Evolutionary conservation across 2,113 vertebrate species (phyloP).

Genomic region (Clarias batrachus): DNA sequence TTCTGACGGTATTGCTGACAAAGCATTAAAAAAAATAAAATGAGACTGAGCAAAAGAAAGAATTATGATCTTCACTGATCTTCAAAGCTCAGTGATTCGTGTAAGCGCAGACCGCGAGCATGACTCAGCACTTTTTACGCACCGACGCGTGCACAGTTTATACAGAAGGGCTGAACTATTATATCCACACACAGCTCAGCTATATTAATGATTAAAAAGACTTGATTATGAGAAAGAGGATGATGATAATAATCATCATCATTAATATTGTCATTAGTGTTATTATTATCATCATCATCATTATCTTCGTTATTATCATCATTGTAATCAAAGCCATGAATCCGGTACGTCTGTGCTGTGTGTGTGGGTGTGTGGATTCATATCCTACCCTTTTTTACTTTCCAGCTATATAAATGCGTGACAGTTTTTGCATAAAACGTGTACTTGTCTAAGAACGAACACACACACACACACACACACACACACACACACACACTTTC

Average conservation of each 20-base stretch:
- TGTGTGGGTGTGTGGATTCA: neutral
- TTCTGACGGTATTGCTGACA: neutral
- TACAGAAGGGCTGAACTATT: neutral
- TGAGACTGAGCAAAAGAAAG: neutral
- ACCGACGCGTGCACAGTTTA: neutral
- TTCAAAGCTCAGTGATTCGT: neutral
- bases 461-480: neutral
- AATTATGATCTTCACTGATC: neutral
- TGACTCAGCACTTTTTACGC: constrained; percentile 21
- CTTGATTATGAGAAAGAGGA: neutral
- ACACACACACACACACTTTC: neutral
- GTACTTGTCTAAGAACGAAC: neutral
- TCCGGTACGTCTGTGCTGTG: neutral
- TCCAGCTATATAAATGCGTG: neutral
- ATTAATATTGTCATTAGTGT: neutral
- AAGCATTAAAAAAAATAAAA: constrained; percentile 2
- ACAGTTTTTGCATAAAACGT: neutral
- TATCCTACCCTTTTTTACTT: neutral
- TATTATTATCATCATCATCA: neutral
- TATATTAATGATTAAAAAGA: neutral
- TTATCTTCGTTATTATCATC: neutral
- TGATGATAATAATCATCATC: neutral
- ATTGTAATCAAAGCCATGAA: constrained; percentile 1
- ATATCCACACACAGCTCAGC: neutral
- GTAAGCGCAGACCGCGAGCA: neutral